Percentiles rank a stretch among this genome's conserved stretches.
These are phyloP conservation scores for Diabrotica virgifera DNA, from an alignment of 1,140 invertebrate genomes.

Conservation along the genomic window DNA sequence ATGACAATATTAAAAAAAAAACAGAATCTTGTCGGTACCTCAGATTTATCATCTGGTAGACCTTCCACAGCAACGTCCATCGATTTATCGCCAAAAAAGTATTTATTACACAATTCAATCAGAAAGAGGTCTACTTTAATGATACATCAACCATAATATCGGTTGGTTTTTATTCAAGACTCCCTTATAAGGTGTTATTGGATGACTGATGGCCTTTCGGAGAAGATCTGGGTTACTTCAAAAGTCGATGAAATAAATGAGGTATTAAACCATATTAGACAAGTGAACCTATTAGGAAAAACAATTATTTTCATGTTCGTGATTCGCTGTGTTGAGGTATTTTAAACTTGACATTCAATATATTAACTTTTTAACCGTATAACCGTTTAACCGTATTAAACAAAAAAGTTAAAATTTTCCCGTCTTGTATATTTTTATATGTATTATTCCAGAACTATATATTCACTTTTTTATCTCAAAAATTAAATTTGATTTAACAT, in stretches of 20 bases:
- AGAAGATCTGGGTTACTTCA: neutral
- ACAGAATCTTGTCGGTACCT: neutral
- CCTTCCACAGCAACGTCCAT: neutral
- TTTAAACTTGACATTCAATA: no score
- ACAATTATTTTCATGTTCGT: no score
- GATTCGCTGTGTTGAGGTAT: no score
- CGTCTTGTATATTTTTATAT: no score
- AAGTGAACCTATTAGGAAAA: neutral
- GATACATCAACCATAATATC: neutral
- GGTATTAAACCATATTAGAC: neutral
- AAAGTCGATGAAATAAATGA: neutral
- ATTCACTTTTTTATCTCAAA: no score
- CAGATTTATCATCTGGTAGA: neutral
- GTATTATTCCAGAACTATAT: no score
- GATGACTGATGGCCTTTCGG: neutral
- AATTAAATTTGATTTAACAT: no score
- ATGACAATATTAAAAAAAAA: no score
- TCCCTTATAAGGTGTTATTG: neutral
- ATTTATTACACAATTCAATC: constrained; percentile 1
- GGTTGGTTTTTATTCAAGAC: neutral
- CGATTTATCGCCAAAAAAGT: neutral
- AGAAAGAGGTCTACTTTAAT: neutral
- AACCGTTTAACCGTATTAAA: no score
- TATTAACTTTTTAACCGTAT: no score
- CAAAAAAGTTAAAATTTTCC: no score